Evolutionary conservation across 2,113 vertebrate genomes (phyloP), one percentile per base, ranked within the genome.

Genomic region (Myrmecophaga tridactyla): DNA sequence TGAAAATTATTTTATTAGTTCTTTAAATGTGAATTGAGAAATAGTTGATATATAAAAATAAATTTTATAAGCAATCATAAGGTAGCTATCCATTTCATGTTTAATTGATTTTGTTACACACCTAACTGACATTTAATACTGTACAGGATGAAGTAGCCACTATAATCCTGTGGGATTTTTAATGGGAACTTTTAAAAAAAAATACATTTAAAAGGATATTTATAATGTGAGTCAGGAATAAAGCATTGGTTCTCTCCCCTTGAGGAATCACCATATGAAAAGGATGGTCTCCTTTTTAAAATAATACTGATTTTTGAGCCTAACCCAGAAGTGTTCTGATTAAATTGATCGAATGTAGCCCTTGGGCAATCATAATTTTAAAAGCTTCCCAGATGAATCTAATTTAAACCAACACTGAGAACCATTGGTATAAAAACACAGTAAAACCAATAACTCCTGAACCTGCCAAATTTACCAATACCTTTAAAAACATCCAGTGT

Each of bases 21-120:
- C 58, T 93, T 67, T 72, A 31, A 21, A 29, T 90, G 9, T 56
- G 69, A 81, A 21, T 67, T 89, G 62, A 97, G 46, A 93, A 95
- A 76, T 39, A 88, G n/a, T 91, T 70, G 86, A 0, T 41, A 10
- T 67, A 3, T 80, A 89, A 86, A 21, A 11, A 0, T 25, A 12
- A 63, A 93, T 93, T 96, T 95, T 86, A 80, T 78, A 48, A 75
- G 96, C 29, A 89, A 0, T 75, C 12, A 39, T 82, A 84, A 87
- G 65, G 84, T n/a, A 73, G 13, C 77, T 39, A 58, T 3, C 9
- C n/a, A 72, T 6, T 7, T 48, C 67, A 56, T 95, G 27, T 86
- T 67, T 86, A 86, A 67, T 77, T 93, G 34, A 85, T 93, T 93
- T 95, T 93, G 21, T 82, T 92, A 39, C n/a, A 77, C 84, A 69